A percentile compares a stretch with the other conserved stretches of the same genome.
These are phyloP conservation scores for Drosophila infuscata DNA, from an alignment of 2,888 invertebrate genomes.

Conservation along the genomic window DNA sequence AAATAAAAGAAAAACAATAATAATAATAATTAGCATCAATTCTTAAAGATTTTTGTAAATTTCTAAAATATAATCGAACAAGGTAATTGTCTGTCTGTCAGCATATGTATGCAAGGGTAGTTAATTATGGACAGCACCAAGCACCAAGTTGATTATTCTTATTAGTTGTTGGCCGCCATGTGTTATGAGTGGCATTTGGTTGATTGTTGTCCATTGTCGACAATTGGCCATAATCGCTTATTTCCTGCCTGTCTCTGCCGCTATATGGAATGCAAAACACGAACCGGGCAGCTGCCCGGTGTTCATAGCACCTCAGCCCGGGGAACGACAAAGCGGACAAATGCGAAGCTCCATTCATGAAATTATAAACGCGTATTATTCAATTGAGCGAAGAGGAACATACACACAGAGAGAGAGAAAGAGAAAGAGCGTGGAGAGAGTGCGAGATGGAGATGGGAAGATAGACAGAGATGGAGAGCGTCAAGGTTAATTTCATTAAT, in stretches of 20 bases:
- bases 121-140: background rate
- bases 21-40: background rate
- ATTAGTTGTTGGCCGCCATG: constrained; percentile 7
- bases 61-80: background rate
- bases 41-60: background rate
- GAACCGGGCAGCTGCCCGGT: constrained; percentile 46
- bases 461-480: constrained; percentile 15
- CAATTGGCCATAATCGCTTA: constrained; percentile 61
- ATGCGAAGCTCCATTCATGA: constrained; percentile 58
- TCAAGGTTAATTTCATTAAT: constrained; percentile 76
- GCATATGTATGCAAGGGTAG: constrained; percentile 1
- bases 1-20: background rate
- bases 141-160: background rate
- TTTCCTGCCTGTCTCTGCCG: constrained; percentile 56
- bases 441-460: background rate
- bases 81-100: background rate
- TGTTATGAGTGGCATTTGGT: constrained; percentile 26
- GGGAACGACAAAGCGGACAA: background rate
- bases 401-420: constrained; percentile 4
- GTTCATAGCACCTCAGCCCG: background rate
- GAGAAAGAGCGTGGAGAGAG: constrained; percentile 3
- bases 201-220: constrained; percentile 47
- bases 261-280: constrained; percentile 61
- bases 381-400: constrained; percentile 34
- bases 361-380: constrained; percentile 49